Base-by-base conservation (phyloP, 1,140 invertebrate species). In the Eumeta japonica region DNA sequence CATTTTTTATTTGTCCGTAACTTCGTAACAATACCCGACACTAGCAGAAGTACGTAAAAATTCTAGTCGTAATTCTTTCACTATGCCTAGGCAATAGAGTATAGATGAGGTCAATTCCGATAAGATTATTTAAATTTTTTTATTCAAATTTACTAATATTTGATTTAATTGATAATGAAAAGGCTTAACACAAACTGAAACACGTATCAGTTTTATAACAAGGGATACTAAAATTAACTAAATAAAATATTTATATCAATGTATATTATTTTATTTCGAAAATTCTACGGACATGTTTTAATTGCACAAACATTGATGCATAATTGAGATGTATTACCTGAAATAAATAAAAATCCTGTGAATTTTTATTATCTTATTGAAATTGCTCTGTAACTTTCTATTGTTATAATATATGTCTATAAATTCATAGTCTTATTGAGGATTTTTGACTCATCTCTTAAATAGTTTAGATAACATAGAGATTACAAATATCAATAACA, bases 91-190 rank as follows among this genome's bases (percentile, higher is more conserved):
- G n/a, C n/a, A n/a, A n/a, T n/a, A n/a, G n/a, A n/a, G n/a, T n/a
- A 42, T 36, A 45, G 35, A 24, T 24, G 20, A n/a, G 20, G 20
- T 7, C 20, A n/a, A n/a, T n/a, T n/a, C n/a, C n/a, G n/a, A n/a
- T n/a, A n/a, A n/a, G n/a, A 43, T 46, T 48, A 20, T n/a, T 16
- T 37, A 28, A 42, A 41, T 41, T 51, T 34, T 16, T 16, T 15
- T 40, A 12, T 31, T 18, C 30, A 40, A 41, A 40, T 31, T 32
- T 12, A 10, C 33, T 35, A 46, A 36, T 24, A 5, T 7, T n/a
- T 7, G n/a, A 5, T 24, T n/a, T n/a, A 24, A 24, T 7, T 24
- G 5, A 24, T n/a, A 7, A 7, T 5, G 20, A 24, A 24, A 24
- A 24, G 5, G n/a, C 5, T 24, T 24, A 24, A 24, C 20, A 24